Evolutionary conservation across 2,113 vertebrate species (phyloP), one percentile per base, ranked within the genome.

Genomic region (Proterorhinus semilunaris): DNA sequence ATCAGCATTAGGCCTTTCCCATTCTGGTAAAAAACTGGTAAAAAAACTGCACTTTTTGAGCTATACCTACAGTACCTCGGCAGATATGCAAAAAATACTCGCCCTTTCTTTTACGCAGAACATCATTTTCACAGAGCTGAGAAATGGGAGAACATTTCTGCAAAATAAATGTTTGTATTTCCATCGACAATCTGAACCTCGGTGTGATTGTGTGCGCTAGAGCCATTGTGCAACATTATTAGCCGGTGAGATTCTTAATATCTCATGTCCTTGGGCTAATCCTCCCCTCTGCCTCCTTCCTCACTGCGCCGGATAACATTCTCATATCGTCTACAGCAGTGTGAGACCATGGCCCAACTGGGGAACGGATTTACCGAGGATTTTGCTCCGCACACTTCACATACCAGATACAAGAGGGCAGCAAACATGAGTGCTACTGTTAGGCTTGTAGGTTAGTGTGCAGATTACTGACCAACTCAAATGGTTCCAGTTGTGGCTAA

Each of bases 231-330:
- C 7, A 61, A 61, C 42, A 61, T 61, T 43, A 61, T 45, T 45
- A 61, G 58, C 42, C 36, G 4, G 49, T 51, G 49, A 13, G 49
- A 51, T 50, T 12, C 12, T 12, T n/a, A 13, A 61, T 59, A 43
- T 61, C 13, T 15, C 36, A 9, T 61, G 58, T 61, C 43, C 58
- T 61, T 61, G 58, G 58, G 58, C 36, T 61, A 61, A 44, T 61
- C 15, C 58, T 61, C 13, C 58, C 55, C 57, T 59, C 42, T 58
- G 54, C 13, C 55, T 58, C 36, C 58, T 44, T 44, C 36, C 58
- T 61, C 58, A 9, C 58, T 61, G 42, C 58, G 15, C 36, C 9
- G 58, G 58, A 61, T 61, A 61, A 61, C 58, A 13, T 12, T 13
- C 58, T 61, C 11, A 61, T 9, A 61, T 61, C 36, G 15, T 44